Evolutionary conservation across 2,888 invertebrate genomes (phyloP).

Genomic region (Microctonus brassicae): DNA sequence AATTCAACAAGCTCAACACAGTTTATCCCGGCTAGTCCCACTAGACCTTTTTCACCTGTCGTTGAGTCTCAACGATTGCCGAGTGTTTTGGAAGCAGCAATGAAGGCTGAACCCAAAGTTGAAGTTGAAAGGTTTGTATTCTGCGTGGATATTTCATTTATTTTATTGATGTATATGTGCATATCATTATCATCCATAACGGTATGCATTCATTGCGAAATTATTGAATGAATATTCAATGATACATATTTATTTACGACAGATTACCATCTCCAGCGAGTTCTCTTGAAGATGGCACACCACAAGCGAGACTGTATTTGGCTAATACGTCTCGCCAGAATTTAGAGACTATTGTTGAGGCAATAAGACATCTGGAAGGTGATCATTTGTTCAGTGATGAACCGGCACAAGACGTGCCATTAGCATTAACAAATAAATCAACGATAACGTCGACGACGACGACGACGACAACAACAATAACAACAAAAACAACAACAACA

Average conservation of each 20-base stretch:
- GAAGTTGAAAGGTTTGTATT: constrained; percentile 72
- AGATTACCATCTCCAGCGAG: constrained; percentile 75
- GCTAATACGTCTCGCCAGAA: constrained; percentile 91
- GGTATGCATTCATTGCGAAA: too few relatives aligned
- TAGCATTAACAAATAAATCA: constrained; percentile 66
- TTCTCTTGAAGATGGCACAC: constrained; percentile 69
- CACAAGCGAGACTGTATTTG: constrained; percentile 72
- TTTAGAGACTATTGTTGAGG: constrained; percentile 97
- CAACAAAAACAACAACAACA: too few relatives aligned
- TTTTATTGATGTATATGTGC: background rate
- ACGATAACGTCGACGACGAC: too few relatives aligned
- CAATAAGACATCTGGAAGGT: constrained; percentile 97
- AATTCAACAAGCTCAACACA: constrained; percentile 45
- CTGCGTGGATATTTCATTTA: background rate
- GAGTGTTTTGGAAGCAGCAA: constrained; percentile 86
- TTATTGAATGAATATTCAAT: too few relatives aligned
- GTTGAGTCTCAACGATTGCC: constrained; percentile 72
- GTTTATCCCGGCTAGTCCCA: constrained; percentile 60
- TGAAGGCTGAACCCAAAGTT: constrained; percentile 89
- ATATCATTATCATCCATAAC: too few relatives aligned
- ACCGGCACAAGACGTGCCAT: constrained; percentile 68
- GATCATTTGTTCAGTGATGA: constrained; percentile 92
- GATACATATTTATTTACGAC: constrained; percentile 23
- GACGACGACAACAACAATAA: too few relatives aligned
- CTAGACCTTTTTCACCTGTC: constrained; percentile 62